Percentiles rank a stretch among this genome's conserved stretches.
phyloP scores from a whole-genome alignment of 2,888 invertebrate genomes.

The Mellilla xanthometata region DNA sequence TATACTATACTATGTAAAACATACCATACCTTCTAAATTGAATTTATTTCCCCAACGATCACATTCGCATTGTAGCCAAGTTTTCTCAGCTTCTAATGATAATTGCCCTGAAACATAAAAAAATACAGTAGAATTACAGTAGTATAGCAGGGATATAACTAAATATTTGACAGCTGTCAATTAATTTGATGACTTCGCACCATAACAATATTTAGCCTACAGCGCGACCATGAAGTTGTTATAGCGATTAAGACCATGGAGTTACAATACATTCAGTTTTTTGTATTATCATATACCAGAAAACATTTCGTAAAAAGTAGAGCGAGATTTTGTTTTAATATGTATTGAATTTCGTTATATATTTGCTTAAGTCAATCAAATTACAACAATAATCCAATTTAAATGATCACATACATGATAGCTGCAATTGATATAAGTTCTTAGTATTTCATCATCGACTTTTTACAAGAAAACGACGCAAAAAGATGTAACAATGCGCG shows the following conservation, averaged over 20 bases:
- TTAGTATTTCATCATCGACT: conserved; percentile 8
- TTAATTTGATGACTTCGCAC: too few species aligned
- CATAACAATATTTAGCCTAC: too few species aligned
- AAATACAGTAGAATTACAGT: too few species aligned
- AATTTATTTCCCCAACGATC: conserved; percentile 93
- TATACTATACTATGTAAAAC: too few species aligned
- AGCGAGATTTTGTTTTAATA: background rate
- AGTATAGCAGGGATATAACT: too few species aligned
- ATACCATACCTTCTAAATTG: conserved; percentile 90
- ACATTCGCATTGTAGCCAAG: conserved; percentile 95
- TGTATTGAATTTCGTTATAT: background rate
- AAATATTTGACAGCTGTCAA: too few species aligned
- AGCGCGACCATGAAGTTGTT: too few species aligned
- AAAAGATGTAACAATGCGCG: conserved; percentile 42
- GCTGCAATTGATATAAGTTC: background rate
- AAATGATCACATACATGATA: conserved; percentile 10
- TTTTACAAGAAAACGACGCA: conserved; percentile 16
- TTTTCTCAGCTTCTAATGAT: conserved; percentile 93
- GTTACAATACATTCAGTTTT: too few species aligned
- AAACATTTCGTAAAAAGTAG: too few species aligned
- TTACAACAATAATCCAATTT: background rate
- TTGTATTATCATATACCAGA: too few species aligned
- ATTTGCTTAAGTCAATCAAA: conserved; percentile 8
- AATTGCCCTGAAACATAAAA: conserved; percentile 85
- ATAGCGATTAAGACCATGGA: too few species aligned